Evolutionary conservation across 2,888 invertebrate genomes (phyloP).

Genomic region (Nysson spinosus): DNA sequence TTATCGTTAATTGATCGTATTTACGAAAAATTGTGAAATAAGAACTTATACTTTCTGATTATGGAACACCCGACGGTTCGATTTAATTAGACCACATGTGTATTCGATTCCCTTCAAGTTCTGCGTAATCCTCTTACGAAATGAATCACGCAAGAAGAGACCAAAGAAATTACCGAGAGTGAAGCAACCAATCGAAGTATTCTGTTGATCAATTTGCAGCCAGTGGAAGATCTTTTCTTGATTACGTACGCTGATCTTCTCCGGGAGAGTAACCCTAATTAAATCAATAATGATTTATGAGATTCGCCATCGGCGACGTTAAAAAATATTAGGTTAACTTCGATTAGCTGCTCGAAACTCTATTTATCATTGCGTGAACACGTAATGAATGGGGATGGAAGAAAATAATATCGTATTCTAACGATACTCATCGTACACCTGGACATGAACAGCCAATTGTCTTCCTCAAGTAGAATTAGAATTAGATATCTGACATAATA

Average conservation of each 20-base stretch:
- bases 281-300: constrained; percentile 53
- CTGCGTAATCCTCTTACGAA: background rate
- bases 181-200: constrained; percentile 24
- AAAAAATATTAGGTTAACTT: constrained; percentile 41
- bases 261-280: constrained; percentile 36
- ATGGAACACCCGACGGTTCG: constrained; percentile 23
- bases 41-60: too few species aligned
- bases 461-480: background rate
- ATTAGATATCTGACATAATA: too few species aligned
- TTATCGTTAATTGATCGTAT: too few species aligned
- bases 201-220: constrained; percentile 32
- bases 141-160: constrained; percentile 21
- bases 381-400: constrained; percentile 1
- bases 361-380: constrained; percentile 31
- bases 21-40: too few species aligned
- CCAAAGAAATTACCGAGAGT: constrained; percentile 32
- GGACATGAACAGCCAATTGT: constrained; percentile 1
- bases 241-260: constrained; percentile 19
- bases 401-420: constrained; percentile 24
- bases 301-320: constrained; percentile 15
- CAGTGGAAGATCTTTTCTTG: constrained; percentile 29
- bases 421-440: constrained; percentile 19
- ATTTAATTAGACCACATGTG: constrained; percentile 23
- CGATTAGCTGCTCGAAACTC: constrained; percentile 32
- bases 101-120: background rate